Evolutionary conservation across 2,888 invertebrate genomes (phyloP), one percentile per base, ranked within the genome.

Genomic region (Torymus texanus): DNA sequence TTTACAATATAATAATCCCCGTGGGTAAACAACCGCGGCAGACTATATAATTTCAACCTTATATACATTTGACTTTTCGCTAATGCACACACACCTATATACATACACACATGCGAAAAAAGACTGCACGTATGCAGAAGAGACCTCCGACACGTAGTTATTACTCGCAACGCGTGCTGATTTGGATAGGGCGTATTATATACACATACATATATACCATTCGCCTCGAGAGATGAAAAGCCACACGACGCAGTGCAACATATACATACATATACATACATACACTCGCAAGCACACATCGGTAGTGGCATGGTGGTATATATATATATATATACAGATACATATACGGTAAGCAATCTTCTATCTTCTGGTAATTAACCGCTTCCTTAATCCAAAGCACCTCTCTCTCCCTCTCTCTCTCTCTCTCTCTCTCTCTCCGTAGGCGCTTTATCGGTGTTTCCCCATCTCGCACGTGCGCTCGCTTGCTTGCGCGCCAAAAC

Each of bases 371-470:
- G 86, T 88, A 88, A 88, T 88, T 88, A 88, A 88, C 86, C 87
- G 87, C 87, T 88, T 88, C 88, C 88, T 88, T 85, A 86, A 87
- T 85, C 86, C 85, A 82, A 84, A 85, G 84, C 86, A 85, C 87
- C 86, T 86, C 87, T 86, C 85, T 86, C 85, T 21, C 21, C 2
- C 21, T 86, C 85, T 86, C 85, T 21, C 21, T 21, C 21, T 86
- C 85, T n/a, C n/a, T n/a, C 86, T 86, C 87, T 86, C 85, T 86
- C 85, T 21, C 21, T 21, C 21, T 86, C 85, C 21, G 85, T 87
- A 41, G 41, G 41, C 41, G 41, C 41, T 41, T 41, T 86, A 87
- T 87, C 87, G 83, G 78, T 83, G 79, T 77, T 83, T 83, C 83
- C 84, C 85, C 86, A 85, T 74, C 81, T 71, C 70, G 41, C 41